Percentiles rank a stretch among this genome's conserved stretches.
Evolutionary conservation across 2,113 vertebrate species (phyloP).

Genomic region (Cyanocitta stelleri): DNA sequence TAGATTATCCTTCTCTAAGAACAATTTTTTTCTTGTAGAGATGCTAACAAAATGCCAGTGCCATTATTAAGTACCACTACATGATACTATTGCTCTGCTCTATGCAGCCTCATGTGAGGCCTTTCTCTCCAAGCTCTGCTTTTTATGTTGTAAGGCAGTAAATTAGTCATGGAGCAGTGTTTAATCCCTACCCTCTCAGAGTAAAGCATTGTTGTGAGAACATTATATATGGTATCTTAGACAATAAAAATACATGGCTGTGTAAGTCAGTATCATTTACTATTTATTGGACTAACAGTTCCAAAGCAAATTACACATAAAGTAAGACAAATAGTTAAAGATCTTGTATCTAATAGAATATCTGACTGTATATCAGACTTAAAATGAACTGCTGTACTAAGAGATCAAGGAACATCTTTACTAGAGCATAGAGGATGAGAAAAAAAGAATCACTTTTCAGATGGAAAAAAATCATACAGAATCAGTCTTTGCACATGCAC

Average conservation of each 20-base stretch:
- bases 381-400: slow-evolving; percentile 23
- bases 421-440: not conserved
- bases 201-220: slow-evolving; percentile 25
- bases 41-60: slow-evolving; percentile 23
- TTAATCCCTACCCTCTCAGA: slow-evolving; percentile 43
- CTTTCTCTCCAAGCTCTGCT: slow-evolving; percentile 28
- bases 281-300: slow-evolving; percentile 27
- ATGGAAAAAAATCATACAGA: not conserved
- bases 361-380: not conserved
- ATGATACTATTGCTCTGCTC: not conserved
- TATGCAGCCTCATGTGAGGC: not conserved
- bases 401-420: slow-evolving; percentile 35
- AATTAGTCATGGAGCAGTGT: slow-evolving; percentile 30
- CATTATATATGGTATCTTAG: not conserved
- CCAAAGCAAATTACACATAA: slow-evolving; percentile 57
- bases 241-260: slow-evolving; percentile 7
- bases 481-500: not conserved
- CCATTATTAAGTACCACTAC: slow-evolving; percentile 26
- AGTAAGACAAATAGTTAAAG: slow-evolving; percentile 46
- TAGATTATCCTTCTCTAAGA: slow-evolving; percentile 37
- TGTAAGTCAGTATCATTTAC: slow-evolving; percentile 7
- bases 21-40: slow-evolving; percentile 39
- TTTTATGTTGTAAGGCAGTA: slow-evolving; percentile 32
- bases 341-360: slow-evolving; percentile 47
- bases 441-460: not conserved